phyloP scores from a whole-genome alignment of 1,140 invertebrate genomes.

The Drosophila mojavensis region DNA sequence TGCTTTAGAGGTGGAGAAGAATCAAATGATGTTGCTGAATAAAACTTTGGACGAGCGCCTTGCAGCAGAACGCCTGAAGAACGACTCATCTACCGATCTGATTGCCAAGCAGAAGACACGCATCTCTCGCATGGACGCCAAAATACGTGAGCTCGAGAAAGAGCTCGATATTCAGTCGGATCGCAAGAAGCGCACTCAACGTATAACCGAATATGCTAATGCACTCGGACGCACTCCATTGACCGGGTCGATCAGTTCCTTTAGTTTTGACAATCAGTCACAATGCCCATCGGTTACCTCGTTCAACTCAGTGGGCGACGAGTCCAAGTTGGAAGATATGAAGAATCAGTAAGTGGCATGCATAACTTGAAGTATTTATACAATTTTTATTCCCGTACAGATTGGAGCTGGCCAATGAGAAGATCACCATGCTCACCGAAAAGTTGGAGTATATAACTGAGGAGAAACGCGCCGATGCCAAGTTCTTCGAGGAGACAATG shows the following conservation, averaged over 20 bases:
- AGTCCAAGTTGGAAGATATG: slow-evolving; percentile 57
- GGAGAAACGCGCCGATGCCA: slow-evolving; percentile 71
- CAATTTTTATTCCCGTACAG: slow-evolving; percentile 13
- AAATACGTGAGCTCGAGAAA: slow-evolving; percentile 72
- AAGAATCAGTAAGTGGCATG: slow-evolving; percentile 60
- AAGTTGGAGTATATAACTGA: slow-evolving; percentile 63
- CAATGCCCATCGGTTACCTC: slow-evolving; percentile 42
- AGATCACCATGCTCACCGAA: slow-evolving; percentile 68
- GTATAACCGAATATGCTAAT: slow-evolving; percentile 71
- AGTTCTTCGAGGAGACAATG: slow-evolving; percentile 73
- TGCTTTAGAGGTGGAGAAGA: slow-evolving; percentile 85
- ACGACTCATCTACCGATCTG: slow-evolving; percentile 51
- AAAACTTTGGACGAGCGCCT: slow-evolving; percentile 85
- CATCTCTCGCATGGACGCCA: slow-evolving; percentile 67
- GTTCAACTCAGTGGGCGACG: slow-evolving; percentile 20
- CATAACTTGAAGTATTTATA: background rate
- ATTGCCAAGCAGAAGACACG: slow-evolving; percentile 66
- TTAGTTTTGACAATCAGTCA: slow-evolving; percentile 72
- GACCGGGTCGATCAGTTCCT: slow-evolving; percentile 67
- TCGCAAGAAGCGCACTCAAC: slow-evolving; percentile 75
- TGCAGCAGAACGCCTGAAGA: slow-evolving; percentile 84
- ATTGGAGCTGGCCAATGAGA: slow-evolving; percentile 76
- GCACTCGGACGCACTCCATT: slow-evolving; percentile 59
- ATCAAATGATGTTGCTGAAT: slow-evolving; percentile 85
- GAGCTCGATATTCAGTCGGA: slow-evolving; percentile 72